A percentile compares a stretch with the other conserved stretches of the same genome.
Evolutionary conservation across 2,888 invertebrate species (phyloP).

Genomic region (Acrobasis repandana): DNA sequence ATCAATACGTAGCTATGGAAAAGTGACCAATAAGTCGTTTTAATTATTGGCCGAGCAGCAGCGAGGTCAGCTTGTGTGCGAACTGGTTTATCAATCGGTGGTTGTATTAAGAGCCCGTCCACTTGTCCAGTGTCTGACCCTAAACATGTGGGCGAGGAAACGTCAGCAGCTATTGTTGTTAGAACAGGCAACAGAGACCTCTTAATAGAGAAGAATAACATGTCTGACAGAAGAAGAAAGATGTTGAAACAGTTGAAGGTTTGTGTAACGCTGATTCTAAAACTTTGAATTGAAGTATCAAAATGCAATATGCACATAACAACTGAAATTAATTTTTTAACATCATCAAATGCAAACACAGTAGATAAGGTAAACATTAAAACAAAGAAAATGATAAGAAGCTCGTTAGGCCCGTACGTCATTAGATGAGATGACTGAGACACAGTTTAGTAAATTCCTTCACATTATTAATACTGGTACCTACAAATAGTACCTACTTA

Average conservation of each 20-base stretch:
- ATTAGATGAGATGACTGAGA: background rate
- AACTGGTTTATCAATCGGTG: conserved; percentile 73
- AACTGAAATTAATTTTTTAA: background rate
- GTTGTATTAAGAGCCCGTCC: conserved; percentile 49
- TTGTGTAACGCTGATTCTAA: background rate
- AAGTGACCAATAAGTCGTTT: conserved; percentile 75
- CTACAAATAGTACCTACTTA: background rate
- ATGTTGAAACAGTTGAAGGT: background rate
- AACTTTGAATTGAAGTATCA: background rate
- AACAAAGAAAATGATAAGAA: conserved; percentile 22
- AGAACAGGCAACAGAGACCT: background rate
- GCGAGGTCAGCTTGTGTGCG: conserved; percentile 74
- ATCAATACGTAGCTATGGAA: conserved; percentile 66
- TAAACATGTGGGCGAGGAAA: conserved; percentile 21
- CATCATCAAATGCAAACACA: conserved; percentile 4
- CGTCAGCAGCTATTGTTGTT: background rate
- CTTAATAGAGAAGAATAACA: background rate
- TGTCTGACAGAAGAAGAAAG: background rate
- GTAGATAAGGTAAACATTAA: background rate
- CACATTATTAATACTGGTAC: background rate
- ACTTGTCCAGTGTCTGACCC: conserved; percentile 19
- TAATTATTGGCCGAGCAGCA: conserved; percentile 70
- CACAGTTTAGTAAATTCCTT: background rate
- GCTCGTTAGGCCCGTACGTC: conserved; percentile 6
- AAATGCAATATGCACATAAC: background rate